Evolutionary conservation across 2,113 vertebrate genomes (phyloP), one percentile per base, ranked within the genome.

Genomic region (Paedocypris sp.): DNA sequence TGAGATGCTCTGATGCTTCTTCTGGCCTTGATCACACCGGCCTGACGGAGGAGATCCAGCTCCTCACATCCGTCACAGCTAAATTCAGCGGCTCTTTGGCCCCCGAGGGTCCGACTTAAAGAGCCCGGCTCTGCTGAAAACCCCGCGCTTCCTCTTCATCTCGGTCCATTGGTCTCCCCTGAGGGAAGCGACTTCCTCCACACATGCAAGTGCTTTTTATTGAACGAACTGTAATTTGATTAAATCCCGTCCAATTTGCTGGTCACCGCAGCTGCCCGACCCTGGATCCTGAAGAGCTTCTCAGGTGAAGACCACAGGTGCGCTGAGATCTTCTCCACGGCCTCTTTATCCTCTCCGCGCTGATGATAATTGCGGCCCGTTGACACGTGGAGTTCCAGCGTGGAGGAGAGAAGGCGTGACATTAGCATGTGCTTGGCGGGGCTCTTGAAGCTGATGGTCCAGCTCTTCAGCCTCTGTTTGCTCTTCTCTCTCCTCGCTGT

Each of bases 361-460:
- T 76, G 74, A 76, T 78, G 73, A 78, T 81, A 80, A 83, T 74
- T 69, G 71, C 61, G 29, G 54, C 70, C 75, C 43, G 6, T 77
- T 68, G 56, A 63, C 60, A 57, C 35, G 45, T 22, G 20, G 61
- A 74, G 73, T 62, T 64, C 66, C 67, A 12, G 73, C 18, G 57
- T 66, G 59, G 66, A 35, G 6, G 16, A 19, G 31, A 7, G 26
- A n/a, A n/a, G n/a, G n/a, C n/a, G n/a, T n/a, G n/a, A n/a, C n/a
- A n/a, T n/a, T n/a, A n/a, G n/a, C n/a, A n/a, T n/a, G n/a, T n/a
- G n/a, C n/a, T n/a, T n/a, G n/a, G n/a, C n/a, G n/a, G n/a, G n/a
- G n/a, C n/a, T n/a, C n/a, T n/a, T n/a, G n/a, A n/a, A n/a, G n/a
- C n/a, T n/a, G n/a, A n/a, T n/a, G n/a, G n/a, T n/a, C n/a, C n/a